Percentiles rank a stretch among this genome's conserved stretches.
Evolutionary conservation across 1,140 invertebrate genomes (phyloP).

Genomic region (Onthophagus taurus): DNA sequence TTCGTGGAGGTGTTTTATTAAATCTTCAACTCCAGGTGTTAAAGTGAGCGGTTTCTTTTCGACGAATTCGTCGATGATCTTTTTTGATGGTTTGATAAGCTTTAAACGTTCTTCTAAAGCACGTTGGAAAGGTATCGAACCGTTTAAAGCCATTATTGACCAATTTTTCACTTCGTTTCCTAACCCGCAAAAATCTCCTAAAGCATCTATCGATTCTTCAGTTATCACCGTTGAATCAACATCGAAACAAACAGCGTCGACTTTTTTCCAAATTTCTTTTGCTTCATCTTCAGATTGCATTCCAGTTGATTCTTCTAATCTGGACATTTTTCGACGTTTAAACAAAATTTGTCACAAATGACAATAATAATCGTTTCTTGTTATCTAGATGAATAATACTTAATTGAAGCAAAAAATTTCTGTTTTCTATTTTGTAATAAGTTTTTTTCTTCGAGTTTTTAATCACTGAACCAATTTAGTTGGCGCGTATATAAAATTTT

Average conservation of each 20-base stretch:
- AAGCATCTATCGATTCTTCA: slow-evolving; percentile 94
- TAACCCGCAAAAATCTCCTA: slow-evolving; percentile 88
- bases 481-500: too few relatives aligned
- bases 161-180: slow-evolving; percentile 73
- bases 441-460: too few relatives aligned
- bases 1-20: slow-evolving; percentile 65
- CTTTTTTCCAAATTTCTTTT: slow-evolving; percentile 59
- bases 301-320: too few relatives aligned
- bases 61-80: slow-evolving; percentile 71
- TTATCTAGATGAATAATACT: too few relatives aligned
- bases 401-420: too few relatives aligned
- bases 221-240: slow-evolving; percentile 94
- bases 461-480: too few relatives aligned
- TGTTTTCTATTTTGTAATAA: too few relatives aligned
- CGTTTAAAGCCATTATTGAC: slow-evolving; percentile 88
- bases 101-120: slow-evolving; percentile 72
- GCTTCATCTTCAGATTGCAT: too few relatives aligned
- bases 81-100: slow-evolving; percentile 73
- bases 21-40: slow-evolving; percentile 74
- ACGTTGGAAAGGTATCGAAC: slow-evolving; percentile 85
- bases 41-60: slow-evolving; percentile 62
- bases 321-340: too few relatives aligned
- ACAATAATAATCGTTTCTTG: too few relatives aligned
- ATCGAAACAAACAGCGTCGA: slow-evolving; percentile 94
- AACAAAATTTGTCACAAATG: too few relatives aligned